phyloP scores from a whole-genome alignment of 2,113 vertebrate species.

The Epinephelus cyanopodus region DNA sequence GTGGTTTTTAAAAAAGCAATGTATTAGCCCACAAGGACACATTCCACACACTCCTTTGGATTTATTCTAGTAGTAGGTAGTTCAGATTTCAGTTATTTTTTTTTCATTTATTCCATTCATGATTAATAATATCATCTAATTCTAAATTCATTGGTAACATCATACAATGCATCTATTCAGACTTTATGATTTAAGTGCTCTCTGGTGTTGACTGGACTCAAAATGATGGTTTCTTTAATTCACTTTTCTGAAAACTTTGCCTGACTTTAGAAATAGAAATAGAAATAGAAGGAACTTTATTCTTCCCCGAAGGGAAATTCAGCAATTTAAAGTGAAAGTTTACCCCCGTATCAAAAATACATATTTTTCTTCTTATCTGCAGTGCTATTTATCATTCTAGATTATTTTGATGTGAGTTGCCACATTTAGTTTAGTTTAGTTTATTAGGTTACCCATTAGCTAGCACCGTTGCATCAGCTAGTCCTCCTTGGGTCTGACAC shows the following conservation, averaged over 20 bases:
- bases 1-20: background rate
- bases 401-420: too few relatives aligned
- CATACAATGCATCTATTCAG: background rate
- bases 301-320: too few relatives aligned
- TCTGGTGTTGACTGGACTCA: background rate
- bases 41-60: background rate
- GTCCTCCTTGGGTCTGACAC: too few relatives aligned
- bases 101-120: background rate
- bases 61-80: background rate
- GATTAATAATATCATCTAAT: background rate
- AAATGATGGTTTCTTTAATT: background rate
- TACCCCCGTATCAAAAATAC: too few relatives aligned
- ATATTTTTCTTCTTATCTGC: too few relatives aligned
- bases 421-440: too few relatives aligned
- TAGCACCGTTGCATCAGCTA: too few relatives aligned
- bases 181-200: background rate
- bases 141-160: background rate
- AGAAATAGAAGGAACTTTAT: too few relatives aligned
- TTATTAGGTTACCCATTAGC: too few relatives aligned
- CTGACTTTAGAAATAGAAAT: background rate
- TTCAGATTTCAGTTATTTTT: background rate
- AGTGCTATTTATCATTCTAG: too few relatives aligned
- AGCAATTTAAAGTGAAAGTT: too few relatives aligned
- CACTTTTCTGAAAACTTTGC: conserved; percentile 4
- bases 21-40: background rate